Base-by-base conservation (phyloP, 2,888 invertebrate species). In the Dinocampus coccinellae region DNA sequence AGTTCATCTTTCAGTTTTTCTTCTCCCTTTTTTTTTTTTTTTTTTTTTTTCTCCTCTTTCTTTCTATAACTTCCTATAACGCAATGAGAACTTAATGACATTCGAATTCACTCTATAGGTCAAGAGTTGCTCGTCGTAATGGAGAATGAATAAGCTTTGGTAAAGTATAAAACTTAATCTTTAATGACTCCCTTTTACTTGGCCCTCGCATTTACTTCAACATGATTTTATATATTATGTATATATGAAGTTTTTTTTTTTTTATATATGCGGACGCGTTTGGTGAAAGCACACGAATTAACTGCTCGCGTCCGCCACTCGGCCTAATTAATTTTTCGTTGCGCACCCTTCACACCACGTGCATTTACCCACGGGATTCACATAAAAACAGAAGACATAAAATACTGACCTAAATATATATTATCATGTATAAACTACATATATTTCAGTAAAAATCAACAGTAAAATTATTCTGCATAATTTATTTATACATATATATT, bases 261-360 rank as follows among this genome's bases (percentile, higher is more conserved):
- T 47, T 16, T 47, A 7, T 20, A 4, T 2, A 20, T 47, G 16
- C 20, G 47, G 16, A 7, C 0, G 20, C 20, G 16, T 47, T 20
- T 47, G 16, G n/a, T 6, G 47, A 47, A n/a, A 47, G 57, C n/a
- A 26, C 10, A 6, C 16, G 9, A 29, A 34, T 60, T 34, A 34
- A 33, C 33, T 34, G 22, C 34, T 60, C 13, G 33, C 34, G 16
- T 34, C 2, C n/a, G 1, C 60, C 33, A 20, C 60, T 20, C 34
- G 60, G 34, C 60, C 60, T 36, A 34, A 60, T 60, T 60, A 34
- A 60, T 60, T 36, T 22, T 33, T 20, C 20, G 34, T 33, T 16
- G 16, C 34, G 20, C 20, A 11, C 16, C 34, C 10, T 60, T 47
- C n/a, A 6, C 47, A 47, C 20, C 34, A 20, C 11, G 34, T 60